These are phyloP conservation scores for Campylomormyrus numenius DNA, from an alignment of 2,113 vertebrate species.

Conservation along the genomic window DNA sequence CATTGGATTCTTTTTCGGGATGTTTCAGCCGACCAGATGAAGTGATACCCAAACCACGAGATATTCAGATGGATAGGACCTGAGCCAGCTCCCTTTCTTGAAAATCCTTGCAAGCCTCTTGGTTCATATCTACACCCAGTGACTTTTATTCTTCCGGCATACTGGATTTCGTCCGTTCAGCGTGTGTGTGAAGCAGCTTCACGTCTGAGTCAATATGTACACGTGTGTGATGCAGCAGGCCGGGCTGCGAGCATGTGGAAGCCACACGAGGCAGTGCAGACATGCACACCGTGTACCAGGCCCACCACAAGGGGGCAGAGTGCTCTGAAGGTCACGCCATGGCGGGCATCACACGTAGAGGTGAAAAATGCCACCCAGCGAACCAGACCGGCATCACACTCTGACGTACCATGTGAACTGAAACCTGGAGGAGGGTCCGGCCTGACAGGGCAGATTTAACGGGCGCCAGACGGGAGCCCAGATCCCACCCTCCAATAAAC, in stretches of 20 bases:
- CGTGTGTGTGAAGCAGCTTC: background rate
- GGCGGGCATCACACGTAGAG: background rate
- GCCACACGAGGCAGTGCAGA: background rate
- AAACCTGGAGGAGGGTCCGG: background rate
- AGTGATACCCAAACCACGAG: background rate
- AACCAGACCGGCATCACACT: background rate
- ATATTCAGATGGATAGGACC: background rate
- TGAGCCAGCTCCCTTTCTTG: background rate
- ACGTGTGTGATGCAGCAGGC: background rate
- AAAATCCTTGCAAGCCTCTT: background rate
- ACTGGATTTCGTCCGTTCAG: background rate
- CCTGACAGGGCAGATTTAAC: background rate
- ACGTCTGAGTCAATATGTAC: background rate
- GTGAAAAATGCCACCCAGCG: background rate
- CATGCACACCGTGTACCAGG: background rate
- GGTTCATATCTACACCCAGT: background rate
- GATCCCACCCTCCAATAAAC: background rate
- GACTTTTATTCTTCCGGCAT: background rate
- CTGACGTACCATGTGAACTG: background rate
- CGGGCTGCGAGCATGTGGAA: background rate
- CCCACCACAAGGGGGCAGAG: background rate
- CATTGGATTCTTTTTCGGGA: background rate
- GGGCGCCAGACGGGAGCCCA: background rate
- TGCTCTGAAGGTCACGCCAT: conserved; percentile 8
- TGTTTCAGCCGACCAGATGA: background rate